These are phyloP conservation scores for Cistogaster globosa DNA, from an alignment of 2,888 invertebrate genomes.

Conservation along the genomic window DNA sequence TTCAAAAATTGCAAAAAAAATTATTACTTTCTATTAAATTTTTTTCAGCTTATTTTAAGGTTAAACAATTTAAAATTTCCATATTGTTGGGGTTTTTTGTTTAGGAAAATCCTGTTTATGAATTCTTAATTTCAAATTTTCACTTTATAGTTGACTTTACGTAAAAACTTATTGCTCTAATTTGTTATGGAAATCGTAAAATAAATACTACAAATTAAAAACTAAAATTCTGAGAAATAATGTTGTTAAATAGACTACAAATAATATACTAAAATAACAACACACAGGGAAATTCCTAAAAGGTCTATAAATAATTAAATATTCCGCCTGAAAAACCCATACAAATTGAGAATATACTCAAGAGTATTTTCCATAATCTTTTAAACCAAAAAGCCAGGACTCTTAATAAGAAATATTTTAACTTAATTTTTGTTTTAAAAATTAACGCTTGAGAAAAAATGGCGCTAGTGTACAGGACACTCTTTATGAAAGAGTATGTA, in stretches of 20 bases:
- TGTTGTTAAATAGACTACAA: conserved; percentile 31
- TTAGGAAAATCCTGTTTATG: not conserved
- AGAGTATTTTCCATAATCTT: conserved; percentile 41
- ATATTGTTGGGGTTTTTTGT: not conserved
- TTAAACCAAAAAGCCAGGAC: not conserved
- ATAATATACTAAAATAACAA: conserved; percentile 39
- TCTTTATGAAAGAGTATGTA: conserved; percentile 4
- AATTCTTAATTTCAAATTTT: not conserved
- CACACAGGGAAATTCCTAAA: conserved; percentile 40
- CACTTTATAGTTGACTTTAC: not conserved
- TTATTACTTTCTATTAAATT: too few species aligned
- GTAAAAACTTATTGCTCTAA: not conserved
- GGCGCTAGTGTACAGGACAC: conserved; percentile 72
- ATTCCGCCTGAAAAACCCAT: not conserved
- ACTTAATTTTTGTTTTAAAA: conserved; percentile 50
- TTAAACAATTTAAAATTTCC: not conserved
- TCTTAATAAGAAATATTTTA: not conserved
- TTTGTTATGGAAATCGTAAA: not conserved
- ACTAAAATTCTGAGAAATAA: conserved; percentile 8
- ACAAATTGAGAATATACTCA: conserved; percentile 34
- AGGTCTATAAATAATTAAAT: conserved; percentile 30
- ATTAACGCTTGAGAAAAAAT: conserved; percentile 70
- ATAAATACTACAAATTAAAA: not conserved
- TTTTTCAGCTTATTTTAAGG: too few species aligned
- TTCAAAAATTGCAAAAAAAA: too few species aligned